Evolutionary conservation across 92 coral and sea anemone genomes (phyloP).

Genomic region (Porites evermanni): DNA sequence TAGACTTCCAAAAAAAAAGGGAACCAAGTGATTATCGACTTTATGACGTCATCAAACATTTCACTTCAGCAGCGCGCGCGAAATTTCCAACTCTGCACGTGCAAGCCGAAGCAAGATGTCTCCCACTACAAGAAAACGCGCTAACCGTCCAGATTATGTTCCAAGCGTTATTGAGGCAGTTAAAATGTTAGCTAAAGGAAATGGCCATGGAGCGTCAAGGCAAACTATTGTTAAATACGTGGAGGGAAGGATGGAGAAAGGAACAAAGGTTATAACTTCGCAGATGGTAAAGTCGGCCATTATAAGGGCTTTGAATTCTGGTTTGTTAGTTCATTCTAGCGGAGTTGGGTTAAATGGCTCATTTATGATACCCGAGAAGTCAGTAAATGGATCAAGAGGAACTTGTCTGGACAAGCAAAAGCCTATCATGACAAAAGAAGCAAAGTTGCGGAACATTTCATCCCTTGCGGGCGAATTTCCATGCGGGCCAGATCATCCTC

Average conservation of each 20-base stretch:
- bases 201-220: conserved; percentile 72
- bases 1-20: no score
- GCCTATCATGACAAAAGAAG: conserved; percentile 51
- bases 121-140: conserved; percentile 8
- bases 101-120: not conserved
- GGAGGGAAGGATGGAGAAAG: conserved; percentile 23
- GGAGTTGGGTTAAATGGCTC: conserved; percentile 89
- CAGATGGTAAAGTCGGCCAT: conserved; percentile 70
- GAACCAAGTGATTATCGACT: no score
- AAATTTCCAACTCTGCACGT: not conserved
- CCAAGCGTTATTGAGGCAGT: conserved; percentile 73
- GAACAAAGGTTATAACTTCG: conserved; percentile 11
- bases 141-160: not conserved
- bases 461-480: conserved; percentile 28
- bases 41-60: not conserved
- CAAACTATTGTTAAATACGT: conserved; percentile 73
- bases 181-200: conserved; percentile 41
- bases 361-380: conserved; percentile 44
- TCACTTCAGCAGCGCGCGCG: conserved; percentile 4
- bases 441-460: conserved; percentile 38
- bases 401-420: conserved; percentile 4
- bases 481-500: not conserved
- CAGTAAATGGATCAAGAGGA: not conserved
- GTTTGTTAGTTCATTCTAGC: conserved; percentile 64
- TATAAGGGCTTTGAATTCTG: conserved; percentile 61